Conservation (phyloP, 30 jellyfish, hydroid and myxozoan species). For the Turritopsis dohrnii region DNA sequence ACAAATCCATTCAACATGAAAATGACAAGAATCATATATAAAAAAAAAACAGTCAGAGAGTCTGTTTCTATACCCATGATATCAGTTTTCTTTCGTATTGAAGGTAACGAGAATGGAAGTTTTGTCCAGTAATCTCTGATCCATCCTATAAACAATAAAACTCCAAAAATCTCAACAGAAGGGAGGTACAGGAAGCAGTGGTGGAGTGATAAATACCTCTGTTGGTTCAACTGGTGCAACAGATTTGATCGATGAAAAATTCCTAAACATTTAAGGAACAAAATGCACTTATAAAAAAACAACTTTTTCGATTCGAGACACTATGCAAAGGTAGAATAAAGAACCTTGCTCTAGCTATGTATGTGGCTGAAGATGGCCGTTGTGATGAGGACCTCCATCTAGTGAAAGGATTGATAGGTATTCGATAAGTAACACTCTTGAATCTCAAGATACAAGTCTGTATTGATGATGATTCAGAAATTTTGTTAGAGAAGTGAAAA, state of each 20-base stretch:
- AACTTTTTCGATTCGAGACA: neutral
- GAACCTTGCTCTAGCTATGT: conserved; percentile 71
- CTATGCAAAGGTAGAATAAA: neutral
- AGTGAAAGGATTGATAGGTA: neutral
- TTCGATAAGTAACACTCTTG: neutral
- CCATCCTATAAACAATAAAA: neutral
- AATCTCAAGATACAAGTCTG: neutral
- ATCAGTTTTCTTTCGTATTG: conserved; percentile 3
- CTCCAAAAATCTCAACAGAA: neutral
- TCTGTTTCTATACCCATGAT: neutral
- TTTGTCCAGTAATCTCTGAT: neutral
- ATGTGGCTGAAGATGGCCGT: conserved; percentile 60
- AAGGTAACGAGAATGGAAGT: conserved; percentile 1
- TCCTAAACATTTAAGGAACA: neutral
- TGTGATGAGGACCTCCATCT: conserved; percentile 58
- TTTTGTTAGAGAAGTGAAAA: neutral
- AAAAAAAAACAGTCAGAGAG: neutral
- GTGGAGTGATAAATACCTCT: neutral
- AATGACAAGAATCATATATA: neutral
- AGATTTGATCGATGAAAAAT: neutral
- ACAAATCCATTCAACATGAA: neutral
- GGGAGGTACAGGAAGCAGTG: no score
- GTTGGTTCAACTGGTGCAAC: neutral
- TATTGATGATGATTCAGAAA: neutral
- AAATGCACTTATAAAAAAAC: neutral